A percentile compares a stretch with the other conserved stretches of the same genome.
phyloP scores from a whole-genome alignment of 2,797 vertebrate genomes.

The Sebastes dallii region DNA sequence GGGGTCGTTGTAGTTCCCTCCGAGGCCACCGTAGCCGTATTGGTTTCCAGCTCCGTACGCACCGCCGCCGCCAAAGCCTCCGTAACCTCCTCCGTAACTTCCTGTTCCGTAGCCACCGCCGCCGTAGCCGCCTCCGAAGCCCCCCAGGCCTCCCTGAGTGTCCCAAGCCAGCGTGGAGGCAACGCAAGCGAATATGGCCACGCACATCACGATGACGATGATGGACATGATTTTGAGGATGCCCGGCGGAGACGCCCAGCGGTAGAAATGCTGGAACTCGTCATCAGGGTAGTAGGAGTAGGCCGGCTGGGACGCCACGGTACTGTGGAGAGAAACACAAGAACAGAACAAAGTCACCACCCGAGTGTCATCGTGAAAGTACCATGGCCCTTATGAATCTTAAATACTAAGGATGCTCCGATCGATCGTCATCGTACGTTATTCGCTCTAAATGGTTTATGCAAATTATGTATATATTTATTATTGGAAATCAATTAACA shows the following conservation, averaged over 20 bases:
- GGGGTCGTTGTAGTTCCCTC: slow-evolving; percentile 87
- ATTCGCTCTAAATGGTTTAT: no score
- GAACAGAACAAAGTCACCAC: neutral
- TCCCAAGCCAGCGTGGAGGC: slow-evolving; percentile 92
- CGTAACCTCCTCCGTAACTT: slow-evolving; percentile 30
- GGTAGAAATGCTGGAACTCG: slow-evolving; percentile 91
- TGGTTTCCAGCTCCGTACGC: slow-evolving; percentile 50
- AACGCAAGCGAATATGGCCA: slow-evolving; percentile 91
- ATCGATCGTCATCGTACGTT: no score
- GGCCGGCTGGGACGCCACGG: slow-evolving; percentile 79
- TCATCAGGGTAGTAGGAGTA: slow-evolving; percentile 93
- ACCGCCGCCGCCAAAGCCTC: slow-evolving; percentile 42
- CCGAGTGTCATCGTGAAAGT: neutral
- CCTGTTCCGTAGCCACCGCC: neutral
- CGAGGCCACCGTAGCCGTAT: slow-evolving; percentile 80
- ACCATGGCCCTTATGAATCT: neutral
- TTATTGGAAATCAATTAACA: no score
- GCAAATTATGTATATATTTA: no score
- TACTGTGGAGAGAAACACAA: slow-evolving; percentile 31
- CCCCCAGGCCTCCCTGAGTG: slow-evolving; percentile 65
- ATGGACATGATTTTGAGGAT: slow-evolving; percentile 89
- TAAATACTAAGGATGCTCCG: no score
- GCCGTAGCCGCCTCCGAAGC: slow-evolving; percentile 64
- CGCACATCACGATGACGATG: slow-evolving; percentile 83
- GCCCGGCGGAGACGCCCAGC: slow-evolving; percentile 90